These are phyloP conservation scores for Pelobates fuscus DNA, from an alignment of 2,113 vertebrate species.

Conservation along the genomic window DNA sequence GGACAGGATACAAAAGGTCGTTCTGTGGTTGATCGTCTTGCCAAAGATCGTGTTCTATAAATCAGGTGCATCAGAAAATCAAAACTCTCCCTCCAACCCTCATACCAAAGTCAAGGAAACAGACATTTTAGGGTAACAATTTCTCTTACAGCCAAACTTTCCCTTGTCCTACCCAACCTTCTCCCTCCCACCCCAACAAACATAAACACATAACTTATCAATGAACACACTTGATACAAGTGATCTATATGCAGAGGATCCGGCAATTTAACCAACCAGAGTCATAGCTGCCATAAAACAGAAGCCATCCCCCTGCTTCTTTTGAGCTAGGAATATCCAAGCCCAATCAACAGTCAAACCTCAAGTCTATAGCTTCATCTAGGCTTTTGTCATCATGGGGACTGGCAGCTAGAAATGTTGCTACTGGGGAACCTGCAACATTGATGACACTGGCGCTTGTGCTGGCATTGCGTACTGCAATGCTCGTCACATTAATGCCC, in stretches of 20 bases:
- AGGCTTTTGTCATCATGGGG: conserved; percentile 89
- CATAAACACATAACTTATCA: conserved; percentile 81
- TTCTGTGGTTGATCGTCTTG: conserved; percentile 71
- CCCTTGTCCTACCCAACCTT: neutral
- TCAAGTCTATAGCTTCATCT: conserved; percentile 95
- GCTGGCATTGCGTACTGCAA: conserved; percentile 89
- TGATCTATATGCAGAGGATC: conserved; percentile 87
- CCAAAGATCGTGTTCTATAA: conserved; percentile 87
- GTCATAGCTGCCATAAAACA: conserved; percentile 92
- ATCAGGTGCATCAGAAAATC: conserved; percentile 82
- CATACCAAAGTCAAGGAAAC: conserved; percentile 22
- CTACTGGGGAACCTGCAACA: conserved; percentile 87
- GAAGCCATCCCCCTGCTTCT: conserved; percentile 74
- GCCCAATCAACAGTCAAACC: conserved; percentile 89
- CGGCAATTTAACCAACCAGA: conserved; percentile 84
- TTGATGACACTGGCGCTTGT: conserved; percentile 86
- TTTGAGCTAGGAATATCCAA: conserved; percentile 61
- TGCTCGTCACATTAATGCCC: conserved; percentile 98
- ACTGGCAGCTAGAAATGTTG: conserved; percentile 91
- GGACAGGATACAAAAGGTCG: conserved; percentile 85
- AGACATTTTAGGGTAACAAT: conserved; percentile 27
- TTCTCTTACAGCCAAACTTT: conserved; percentile 41
- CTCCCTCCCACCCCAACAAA: conserved; percentile 57
- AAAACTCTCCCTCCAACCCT: conserved; percentile 51
- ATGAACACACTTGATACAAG: conserved; percentile 90